phyloP scores from a whole-genome alignment of 1,140 invertebrate genomes.

The Bombus confusus region DNA sequence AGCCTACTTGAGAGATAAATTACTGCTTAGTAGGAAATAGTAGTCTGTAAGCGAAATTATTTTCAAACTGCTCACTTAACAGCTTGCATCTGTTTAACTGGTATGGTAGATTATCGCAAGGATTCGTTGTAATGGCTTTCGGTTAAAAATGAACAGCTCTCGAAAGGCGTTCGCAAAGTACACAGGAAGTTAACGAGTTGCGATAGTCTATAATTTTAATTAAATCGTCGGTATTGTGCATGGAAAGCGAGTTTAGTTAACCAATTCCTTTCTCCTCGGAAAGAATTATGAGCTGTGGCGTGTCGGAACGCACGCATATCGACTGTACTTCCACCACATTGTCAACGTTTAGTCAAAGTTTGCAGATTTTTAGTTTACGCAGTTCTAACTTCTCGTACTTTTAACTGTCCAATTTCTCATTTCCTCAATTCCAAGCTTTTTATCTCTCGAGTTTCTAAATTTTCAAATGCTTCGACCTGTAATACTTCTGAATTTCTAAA shows the following conservation, averaged over 20 bases:
- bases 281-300: constrained; percentile 16
- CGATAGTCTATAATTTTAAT: constrained; percentile 25
- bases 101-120: not conserved
- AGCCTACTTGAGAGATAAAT: not conserved
- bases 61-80: not conserved
- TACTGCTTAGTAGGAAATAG: not conserved
- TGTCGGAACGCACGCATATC: not conserved
- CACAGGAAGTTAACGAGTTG: not conserved
- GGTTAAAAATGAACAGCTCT: not conserved
- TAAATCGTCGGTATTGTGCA: constrained; percentile 17
- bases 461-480: too few species aligned
- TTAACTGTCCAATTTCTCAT: too few species aligned
- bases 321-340: too few species aligned
- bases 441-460: not conserved
- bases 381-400: too few species aligned
- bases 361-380: too few species aligned
- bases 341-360: too few species aligned
- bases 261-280: constrained; percentile 40
- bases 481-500: not conserved
- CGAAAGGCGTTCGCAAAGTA: not conserved
- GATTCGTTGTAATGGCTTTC: not conserved
- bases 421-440: not conserved
- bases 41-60: not conserved
- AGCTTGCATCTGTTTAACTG: not conserved
- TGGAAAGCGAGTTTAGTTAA: constrained; percentile 37